Base-by-base conservation (phyloP, 2,888 invertebrate genomes). In the Orthonychiurus folsomi region DNA sequence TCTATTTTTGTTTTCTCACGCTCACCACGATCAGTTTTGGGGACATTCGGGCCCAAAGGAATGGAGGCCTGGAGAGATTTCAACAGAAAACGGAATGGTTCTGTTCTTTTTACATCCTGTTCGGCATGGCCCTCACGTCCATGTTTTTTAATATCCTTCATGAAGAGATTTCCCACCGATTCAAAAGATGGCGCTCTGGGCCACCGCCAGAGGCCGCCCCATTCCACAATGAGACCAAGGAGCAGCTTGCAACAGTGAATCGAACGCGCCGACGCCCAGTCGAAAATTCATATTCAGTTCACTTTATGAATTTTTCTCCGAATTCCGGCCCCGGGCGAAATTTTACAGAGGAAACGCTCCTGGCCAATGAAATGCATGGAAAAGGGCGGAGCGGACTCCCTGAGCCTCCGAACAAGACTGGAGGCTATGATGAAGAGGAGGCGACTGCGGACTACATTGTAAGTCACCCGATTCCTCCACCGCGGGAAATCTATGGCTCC, bases 121-220 rank as follows among this genome's bases (percentile, higher is more conserved):
- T 87, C 9, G 91, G 91, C 3, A 85, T 91, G 83, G 90, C 90
- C 1, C 79, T 91, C 71, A 90, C 90, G 15, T 89, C 91, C 55
- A 91, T 91, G 89, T 90, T 89, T 76, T 91, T 90, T 78, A 90
- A 89, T 76, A 89, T 91, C 15, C 85, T 90, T 65, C 90, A 91
- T 75, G 89, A 90, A 75, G 90, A 90, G 78, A 88, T 91, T 70
- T 87, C 89, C 50, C 88, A 89, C 78, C 84, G 89, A 75, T 81
- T 88, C 75, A 86, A 86, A 72, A 86, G 69, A 2, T 73, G 73
- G 73, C 71, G 71, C 56, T 61, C 62, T 18, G 54, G 37, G 20
- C 21, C 60, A 5, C 27, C 47, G 3, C 54, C 52, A 12, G 54
- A 54, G 12, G 26, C 54, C 15, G 28, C 56, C 60, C 54, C 54